These are phyloP conservation scores for Athalia cordata DNA, from an alignment of 2,888 invertebrate genomes.

Conservation along the genomic window DNA sequence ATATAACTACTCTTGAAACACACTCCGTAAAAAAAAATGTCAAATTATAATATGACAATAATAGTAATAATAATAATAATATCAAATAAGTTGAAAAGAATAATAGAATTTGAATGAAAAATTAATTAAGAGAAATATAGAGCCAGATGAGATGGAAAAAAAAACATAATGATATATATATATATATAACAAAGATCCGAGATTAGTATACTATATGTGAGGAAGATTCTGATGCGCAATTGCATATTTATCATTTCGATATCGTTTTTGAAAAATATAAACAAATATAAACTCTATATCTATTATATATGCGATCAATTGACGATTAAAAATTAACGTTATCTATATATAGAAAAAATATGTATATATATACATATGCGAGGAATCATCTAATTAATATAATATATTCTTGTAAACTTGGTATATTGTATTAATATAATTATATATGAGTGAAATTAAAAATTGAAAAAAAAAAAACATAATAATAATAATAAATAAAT, in stretches of 20 bases:
- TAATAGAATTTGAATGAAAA: background rate
- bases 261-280: background rate
- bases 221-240: constrained; percentile 3
- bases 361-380: background rate
- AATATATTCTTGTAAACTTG: constrained; percentile 31
- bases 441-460: constrained; percentile 37
- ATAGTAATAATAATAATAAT: constrained; percentile 18
- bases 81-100: constrained; percentile 6
- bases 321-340: constrained; percentile 29
- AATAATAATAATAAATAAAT: constrained; percentile 57
- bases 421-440: constrained; percentile 27
- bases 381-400: background rate
- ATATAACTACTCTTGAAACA: constrained; percentile 45
- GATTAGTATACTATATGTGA: constrained; percentile 48
- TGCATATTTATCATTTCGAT: background rate
- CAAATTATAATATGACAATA: constrained; percentile 31
- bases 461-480: constrained; percentile 30
- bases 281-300: background rate
- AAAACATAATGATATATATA: background rate
- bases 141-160: background rate
- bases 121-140: constrained; percentile 1
- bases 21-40: constrained; percentile 39
- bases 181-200: constrained; percentile 32
- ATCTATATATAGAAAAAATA: background rate
- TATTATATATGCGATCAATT: constrained; percentile 15